phyloP scores from a whole-genome alignment of 1,140 invertebrate species.

The Platyura marginata region DNA sequence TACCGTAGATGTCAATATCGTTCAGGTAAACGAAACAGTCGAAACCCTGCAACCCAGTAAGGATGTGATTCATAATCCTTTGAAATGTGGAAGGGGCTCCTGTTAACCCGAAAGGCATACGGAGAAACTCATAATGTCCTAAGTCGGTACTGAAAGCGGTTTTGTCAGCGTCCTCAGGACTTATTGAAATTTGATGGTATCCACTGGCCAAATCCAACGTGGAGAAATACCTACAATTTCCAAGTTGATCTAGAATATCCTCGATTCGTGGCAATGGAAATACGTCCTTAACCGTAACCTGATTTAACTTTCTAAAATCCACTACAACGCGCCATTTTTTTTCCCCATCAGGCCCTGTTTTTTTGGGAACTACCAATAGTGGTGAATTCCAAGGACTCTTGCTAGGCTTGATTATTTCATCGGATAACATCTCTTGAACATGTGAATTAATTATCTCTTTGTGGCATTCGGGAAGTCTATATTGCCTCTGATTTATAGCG shows the following conservation, averaged over 20 bases:
- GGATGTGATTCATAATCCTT: not conserved
- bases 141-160: not conserved
- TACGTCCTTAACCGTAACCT: slow-evolving; percentile 1
- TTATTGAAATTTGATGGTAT: slow-evolving; percentile 24
- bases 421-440: not conserved
- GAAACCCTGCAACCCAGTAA: not conserved
- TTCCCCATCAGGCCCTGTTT: slow-evolving; percentile 1
- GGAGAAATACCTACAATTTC: slow-evolving; percentile 15
- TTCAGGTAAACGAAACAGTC: not conserved
- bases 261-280: slow-evolving; percentile 27
- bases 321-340: slow-evolving; percentile 5
- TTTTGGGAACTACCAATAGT: slow-evolving; percentile 1
- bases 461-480: not conserved
- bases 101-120: not conserved
- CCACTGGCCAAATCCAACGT: slow-evolving; percentile 22
- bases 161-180: not conserved
- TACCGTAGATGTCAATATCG: not conserved
- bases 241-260: slow-evolving; percentile 19
- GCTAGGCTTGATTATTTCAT: not conserved
- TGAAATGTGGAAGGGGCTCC: not conserved
- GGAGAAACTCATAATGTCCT: not conserved
- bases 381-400: not conserved
- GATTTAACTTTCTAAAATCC: slow-evolving; percentile 7
- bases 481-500: no score
- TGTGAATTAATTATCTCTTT: not conserved